A percentile compares a stretch with the other conserved stretches of the same genome.
phyloP scores from a whole-genome alignment of 2,113 vertebrate species.

The Oostethus manadensis region DNA sequence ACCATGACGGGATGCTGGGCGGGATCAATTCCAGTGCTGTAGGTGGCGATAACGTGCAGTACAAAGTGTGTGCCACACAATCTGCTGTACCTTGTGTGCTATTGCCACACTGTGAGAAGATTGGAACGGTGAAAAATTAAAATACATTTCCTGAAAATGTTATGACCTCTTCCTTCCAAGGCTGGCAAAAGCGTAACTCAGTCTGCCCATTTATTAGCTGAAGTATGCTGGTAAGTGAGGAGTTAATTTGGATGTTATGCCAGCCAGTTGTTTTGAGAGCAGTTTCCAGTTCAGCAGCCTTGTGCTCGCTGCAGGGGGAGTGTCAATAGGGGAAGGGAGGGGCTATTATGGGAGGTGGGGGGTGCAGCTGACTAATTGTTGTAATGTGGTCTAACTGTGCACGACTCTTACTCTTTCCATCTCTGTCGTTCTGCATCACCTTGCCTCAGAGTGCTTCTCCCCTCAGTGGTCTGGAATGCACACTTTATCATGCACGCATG shows the following conservation, averaged over 20 bases:
- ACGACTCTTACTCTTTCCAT: conserved; percentile 26
- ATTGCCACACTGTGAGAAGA: background rate
- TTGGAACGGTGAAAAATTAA: background rate
- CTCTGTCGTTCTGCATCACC: conserved; percentile 25
- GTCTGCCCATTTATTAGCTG: conserved; percentile 1
- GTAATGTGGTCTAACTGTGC: conserved; percentile 40
- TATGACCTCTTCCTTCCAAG: background rate
- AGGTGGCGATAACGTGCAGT: background rate
- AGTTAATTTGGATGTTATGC: conserved; percentile 13
- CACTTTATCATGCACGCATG: conserved; percentile 32
- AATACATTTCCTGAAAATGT: background rate
- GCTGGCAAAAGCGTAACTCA: too few relatives aligned
- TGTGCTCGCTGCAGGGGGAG: conserved; percentile 19
- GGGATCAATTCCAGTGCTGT: background rate
- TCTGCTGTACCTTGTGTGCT: background rate
- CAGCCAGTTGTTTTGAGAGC: conserved; percentile 34
- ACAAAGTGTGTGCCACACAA: background rate
- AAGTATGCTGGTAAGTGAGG: conserved; percentile 1
- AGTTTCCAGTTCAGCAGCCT: conserved; percentile 47
- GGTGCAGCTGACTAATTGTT: conserved; percentile 47
- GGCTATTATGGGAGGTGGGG: background rate
- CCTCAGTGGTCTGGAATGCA: conserved; percentile 39
- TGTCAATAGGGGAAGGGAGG: background rate
- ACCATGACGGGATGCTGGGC: too few relatives aligned
- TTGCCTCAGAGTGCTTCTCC: conserved; percentile 31